phyloP scores from a whole-genome alignment of 2,888 invertebrate species.

The Celastrina argiolus region DNA sequence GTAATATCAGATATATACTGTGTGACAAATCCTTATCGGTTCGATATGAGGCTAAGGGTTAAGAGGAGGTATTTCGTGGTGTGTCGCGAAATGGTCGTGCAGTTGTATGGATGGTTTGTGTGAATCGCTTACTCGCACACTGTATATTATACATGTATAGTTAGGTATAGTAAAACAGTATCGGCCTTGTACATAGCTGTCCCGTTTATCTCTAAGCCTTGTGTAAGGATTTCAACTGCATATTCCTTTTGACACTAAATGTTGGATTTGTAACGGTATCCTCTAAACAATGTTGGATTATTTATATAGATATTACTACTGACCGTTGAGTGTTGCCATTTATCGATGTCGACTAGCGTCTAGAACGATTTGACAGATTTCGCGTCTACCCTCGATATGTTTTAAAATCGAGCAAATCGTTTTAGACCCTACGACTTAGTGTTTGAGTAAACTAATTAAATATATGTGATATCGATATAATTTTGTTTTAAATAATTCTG shows the following conservation, averaged over 20 bases:
- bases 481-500: constrained; percentile 39
- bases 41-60: background rate
- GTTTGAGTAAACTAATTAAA: constrained; percentile 32
- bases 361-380: constrained; percentile 23
- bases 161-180: constrained; percentile 49
- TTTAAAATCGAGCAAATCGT: constrained; percentile 18
- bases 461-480: constrained; percentile 38
- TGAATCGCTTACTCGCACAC: constrained; percentile 32
- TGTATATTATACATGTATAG: constrained; percentile 68
- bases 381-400: constrained; percentile 3
- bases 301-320: constrained; percentile 26
- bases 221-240: constrained; percentile 40
- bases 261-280: constrained; percentile 24
- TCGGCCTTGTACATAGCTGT: constrained; percentile 72
- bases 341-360: constrained; percentile 28
- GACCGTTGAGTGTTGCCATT: constrained; percentile 32
- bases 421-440: constrained; percentile 28
- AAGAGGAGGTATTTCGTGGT: constrained; percentile 1
- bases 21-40: constrained; percentile 20
- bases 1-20: background rate
- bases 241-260: constrained; percentile 35
- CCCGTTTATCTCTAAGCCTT: constrained; percentile 44
- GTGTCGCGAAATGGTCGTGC: background rate
- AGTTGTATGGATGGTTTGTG: constrained; percentile 34
- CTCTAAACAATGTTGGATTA: constrained; percentile 31